A percentile compares a stretch with the other conserved stretches of the same genome.
phyloP scores from a whole-genome alignment of 2,888 invertebrate species.

The Nomada ferruginata region DNA sequence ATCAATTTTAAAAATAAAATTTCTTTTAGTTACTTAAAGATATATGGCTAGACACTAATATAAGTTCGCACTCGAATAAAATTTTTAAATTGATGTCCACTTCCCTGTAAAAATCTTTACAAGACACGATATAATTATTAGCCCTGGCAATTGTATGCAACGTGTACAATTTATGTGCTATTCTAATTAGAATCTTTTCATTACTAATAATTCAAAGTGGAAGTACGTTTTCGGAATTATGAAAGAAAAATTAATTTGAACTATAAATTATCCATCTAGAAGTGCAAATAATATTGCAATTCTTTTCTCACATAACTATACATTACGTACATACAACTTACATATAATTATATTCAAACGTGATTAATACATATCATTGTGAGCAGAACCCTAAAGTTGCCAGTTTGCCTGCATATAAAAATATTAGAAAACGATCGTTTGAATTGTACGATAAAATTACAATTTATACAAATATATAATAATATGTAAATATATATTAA shows the following conservation, averaged over 20 bases:
- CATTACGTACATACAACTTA: constrained; percentile 40
- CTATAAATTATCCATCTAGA: constrained; percentile 4
- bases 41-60: background rate
- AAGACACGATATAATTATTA: constrained; percentile 3
- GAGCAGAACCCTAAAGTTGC: constrained; percentile 46
- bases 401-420: constrained; percentile 44
- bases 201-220: constrained; percentile 5
- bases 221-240: constrained; percentile 15
- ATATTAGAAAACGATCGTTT: constrained; percentile 47
- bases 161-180: constrained; percentile 21
- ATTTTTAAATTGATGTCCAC: background rate
- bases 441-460: constrained; percentile 51
- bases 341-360: constrained; percentile 38
- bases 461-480: constrained; percentile 58
- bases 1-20: constrained; percentile 2
- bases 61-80: background rate
- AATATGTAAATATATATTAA: constrained; percentile 58
- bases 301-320: constrained; percentile 24
- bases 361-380: constrained; percentile 36
- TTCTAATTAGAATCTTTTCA: constrained; percentile 9
- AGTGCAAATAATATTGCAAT: constrained; percentile 27
- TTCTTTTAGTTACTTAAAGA: background rate
- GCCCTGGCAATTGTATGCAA: background rate
- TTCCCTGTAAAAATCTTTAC: background rate
- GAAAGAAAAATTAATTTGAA: constrained; percentile 7